Evolutionary conservation across 1,140 invertebrate genomes (phyloP).

Genomic region (Drosophila kohkoa): DNA sequence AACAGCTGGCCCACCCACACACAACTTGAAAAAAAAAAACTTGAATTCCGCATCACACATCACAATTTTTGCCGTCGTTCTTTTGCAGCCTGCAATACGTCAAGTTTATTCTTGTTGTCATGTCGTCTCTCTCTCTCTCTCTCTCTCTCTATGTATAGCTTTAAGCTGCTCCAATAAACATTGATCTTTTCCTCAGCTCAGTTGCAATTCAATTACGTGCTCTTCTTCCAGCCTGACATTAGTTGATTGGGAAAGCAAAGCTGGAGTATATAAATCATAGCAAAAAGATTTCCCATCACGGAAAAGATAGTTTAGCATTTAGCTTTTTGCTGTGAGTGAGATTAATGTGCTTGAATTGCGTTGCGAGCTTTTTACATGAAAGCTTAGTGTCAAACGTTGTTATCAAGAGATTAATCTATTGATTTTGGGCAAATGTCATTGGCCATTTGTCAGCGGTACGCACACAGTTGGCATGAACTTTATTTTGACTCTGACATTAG

Average conservation of each 20-base stretch:
- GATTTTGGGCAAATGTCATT: background rate
- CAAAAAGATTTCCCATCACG: background rate
- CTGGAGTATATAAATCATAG: background rate
- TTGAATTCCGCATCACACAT: slow-evolving; percentile 5
- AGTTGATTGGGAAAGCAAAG: background rate
- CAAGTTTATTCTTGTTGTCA: background rate
- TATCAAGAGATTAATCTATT: background rate
- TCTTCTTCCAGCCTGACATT: background rate
- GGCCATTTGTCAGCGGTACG: background rate
- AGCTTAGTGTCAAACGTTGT: background rate
- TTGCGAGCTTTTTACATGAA: background rate
- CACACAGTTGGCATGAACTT: background rate
- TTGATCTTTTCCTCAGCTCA: background rate
- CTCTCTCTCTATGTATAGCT: background rate
- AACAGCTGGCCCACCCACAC: slow-evolving; percentile 29
- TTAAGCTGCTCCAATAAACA: background rate
- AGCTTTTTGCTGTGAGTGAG: background rate
- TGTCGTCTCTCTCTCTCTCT: background rate
- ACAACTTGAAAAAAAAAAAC: background rate
- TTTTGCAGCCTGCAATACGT: slow-evolving; percentile 2
- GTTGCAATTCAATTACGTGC: slow-evolving; percentile 1
- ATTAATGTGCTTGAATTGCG: background rate
- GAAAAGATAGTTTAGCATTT: background rate
- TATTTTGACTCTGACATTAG: background rate
- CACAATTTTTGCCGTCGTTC: background rate